Base-by-base conservation (phyloP, 2,888 invertebrate genomes). In the Caenorhabditis sulstoni region DNA sequence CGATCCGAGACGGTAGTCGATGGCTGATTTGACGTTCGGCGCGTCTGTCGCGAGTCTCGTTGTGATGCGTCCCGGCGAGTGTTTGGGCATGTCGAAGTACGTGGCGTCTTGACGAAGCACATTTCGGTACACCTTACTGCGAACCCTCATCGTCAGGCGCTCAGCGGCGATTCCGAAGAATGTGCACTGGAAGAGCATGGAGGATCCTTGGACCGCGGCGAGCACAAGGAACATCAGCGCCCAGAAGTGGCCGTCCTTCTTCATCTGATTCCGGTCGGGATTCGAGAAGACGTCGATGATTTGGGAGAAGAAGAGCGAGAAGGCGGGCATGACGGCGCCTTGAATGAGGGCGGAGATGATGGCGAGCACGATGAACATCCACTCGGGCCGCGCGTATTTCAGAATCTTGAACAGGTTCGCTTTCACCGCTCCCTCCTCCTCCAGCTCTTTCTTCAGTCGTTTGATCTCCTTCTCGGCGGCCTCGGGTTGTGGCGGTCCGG, bases 41-140 rank as follows among this genome's bases (percentile, higher is more conserved):
- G 91, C 91, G 86, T 92, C 92, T 58, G 91, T 89, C 14, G 92
- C 91, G 29, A 92, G 85, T 47, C 91, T 85, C 1, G 91, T 91
- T 35, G 90, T 88, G 44, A 91, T 81, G 78, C 90, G 91, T 14
- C 91, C 91, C 39, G 90, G 87, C 2, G 91, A 88, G 79, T 91
- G 90, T 11, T 84, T 84, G 14, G 90, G 88, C 55, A 90, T 82
- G 84, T 92, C 92, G 78, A 91, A 92, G 90, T 92, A 92, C 14
- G 89, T 90, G 14, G 91, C 88, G 50, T 92, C 90, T 86, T 91
- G 91, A 8, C 90, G 81, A 49, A 92, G 73, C 52, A 92, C 90
- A 68, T 91, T 91, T 23, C 85, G 76, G 80, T 92, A 92, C 2
- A 91, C 79, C 45, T 80, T 81, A 14, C 79, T 39, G 66, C 92